A percentile compares a stretch with the other conserved stretches of the same genome.
Conservation (phyloP, 2,888 invertebrate species). For the Xylophagus ater region DNA sequence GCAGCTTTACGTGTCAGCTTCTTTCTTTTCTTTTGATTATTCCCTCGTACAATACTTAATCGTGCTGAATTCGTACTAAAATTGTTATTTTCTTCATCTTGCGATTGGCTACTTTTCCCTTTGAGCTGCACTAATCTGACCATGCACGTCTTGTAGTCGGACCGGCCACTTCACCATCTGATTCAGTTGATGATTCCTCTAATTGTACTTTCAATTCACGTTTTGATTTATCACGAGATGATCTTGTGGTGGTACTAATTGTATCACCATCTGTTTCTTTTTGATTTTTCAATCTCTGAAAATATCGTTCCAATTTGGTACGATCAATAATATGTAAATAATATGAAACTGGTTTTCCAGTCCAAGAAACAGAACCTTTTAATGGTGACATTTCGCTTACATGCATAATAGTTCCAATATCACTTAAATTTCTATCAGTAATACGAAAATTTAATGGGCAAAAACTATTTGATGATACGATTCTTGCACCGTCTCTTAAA, state of each 20-base stretch:
- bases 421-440: constrained; percentile 93
- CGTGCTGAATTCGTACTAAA: constrained; percentile 27
- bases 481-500: constrained; percentile 87
- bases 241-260: constrained; percentile 25
- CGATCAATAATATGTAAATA: constrained; percentile 97
- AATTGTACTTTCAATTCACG: constrained; percentile 41
- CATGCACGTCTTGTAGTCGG: constrained; percentile 64
- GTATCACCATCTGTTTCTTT: constrained; percentile 47
- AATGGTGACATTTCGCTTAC: constrained; percentile 93
- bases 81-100: constrained; percentile 45
- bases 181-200: constrained; percentile 26
- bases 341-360: constrained; percentile 96
- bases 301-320: constrained; percentile 92
- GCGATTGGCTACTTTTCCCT: constrained; percentile 50
- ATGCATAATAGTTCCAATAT: constrained; percentile 98
- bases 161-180: constrained; percentile 43
- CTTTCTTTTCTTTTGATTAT: constrained; percentile 35
- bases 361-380: constrained; percentile 97
- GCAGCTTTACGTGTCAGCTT: constrained; percentile 38
- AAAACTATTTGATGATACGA: constrained; percentile 97
- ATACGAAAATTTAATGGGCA: constrained; percentile 98
- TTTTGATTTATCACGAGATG: constrained; percentile 40
- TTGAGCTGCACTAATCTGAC: constrained; percentile 58
- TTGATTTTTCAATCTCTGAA: constrained; percentile 87
- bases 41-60: constrained; percentile 23